These are phyloP conservation scores for Talpa occidentalis DNA, from an alignment of 2,113 vertebrate genomes.

Conservation along the genomic window DNA sequence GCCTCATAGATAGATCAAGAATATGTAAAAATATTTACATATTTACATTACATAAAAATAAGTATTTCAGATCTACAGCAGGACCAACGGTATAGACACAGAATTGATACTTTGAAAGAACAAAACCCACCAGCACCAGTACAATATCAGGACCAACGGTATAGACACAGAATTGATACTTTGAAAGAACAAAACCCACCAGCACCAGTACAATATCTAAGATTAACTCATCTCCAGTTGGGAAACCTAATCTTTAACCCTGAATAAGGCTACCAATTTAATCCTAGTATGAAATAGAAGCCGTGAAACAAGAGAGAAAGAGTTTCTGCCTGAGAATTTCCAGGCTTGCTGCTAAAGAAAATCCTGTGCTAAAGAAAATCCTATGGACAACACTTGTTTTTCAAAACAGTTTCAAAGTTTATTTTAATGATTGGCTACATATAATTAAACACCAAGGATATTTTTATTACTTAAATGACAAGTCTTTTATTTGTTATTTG, in stretches of 20 bases:
- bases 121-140: not conserved
- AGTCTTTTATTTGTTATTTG: slow-evolving; percentile 1
- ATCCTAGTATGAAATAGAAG: not conserved
- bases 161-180: not conserved
- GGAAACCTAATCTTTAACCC: not conserved
- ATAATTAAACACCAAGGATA: slow-evolving; percentile 40
- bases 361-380: not conserved
- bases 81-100: not conserved
- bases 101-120: not conserved
- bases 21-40: not conserved
- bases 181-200: not conserved
- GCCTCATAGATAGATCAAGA: not conserved
- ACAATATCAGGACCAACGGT: not conserved
- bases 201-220: not conserved
- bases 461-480: not conserved
- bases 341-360: not conserved
- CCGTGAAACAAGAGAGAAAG: not conserved
- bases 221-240: not conserved
- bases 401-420: slow-evolving; percentile 11
- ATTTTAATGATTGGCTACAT: slow-evolving; percentile 19
- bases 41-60: too few relatives aligned
- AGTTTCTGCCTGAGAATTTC: not conserved
- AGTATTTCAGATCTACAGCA: not conserved
- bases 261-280: not conserved
- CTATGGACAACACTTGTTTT: not conserved